Conservation (phyloP, 2,113 vertebrate genomes). For the Cercopithecus mona region DNA sequence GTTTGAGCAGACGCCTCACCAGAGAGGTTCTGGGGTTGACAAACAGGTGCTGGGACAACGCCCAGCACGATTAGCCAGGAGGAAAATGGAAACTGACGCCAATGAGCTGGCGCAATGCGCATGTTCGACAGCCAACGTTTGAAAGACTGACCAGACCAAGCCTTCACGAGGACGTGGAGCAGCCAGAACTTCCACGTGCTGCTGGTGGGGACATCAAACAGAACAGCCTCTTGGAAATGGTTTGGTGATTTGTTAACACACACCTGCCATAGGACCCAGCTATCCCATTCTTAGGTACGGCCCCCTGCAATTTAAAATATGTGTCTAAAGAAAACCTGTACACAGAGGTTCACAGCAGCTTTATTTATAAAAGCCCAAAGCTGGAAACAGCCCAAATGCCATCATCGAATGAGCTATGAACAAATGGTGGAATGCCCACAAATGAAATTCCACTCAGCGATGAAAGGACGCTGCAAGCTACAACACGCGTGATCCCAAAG, state of each 20-base stretch:
- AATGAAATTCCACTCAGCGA: not conserved
- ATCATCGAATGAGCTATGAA: rapidly evolving
- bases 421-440: not conserved
- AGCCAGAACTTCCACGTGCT: not conserved
- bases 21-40: rapidly evolving
- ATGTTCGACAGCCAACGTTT: too few species aligned
- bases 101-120: not conserved
- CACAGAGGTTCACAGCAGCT: not conserved
- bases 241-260: not conserved
- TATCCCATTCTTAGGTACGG: not conserved
- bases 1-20: not conserved
- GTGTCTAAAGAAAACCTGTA: not conserved
- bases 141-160: not conserved
- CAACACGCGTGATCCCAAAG: rapidly evolving
- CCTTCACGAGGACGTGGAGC: rapidly evolving
- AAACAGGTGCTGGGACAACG: not conserved
- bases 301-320: not conserved
- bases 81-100: not conserved
- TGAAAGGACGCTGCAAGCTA: rapidly evolving
- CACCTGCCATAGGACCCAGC: not conserved
- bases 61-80: not conserved
- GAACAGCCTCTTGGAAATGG: not conserved
- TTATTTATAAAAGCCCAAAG: rapidly evolving
- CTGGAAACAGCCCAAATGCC: not conserved
- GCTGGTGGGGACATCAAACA: too few species aligned